Conservation (phyloP, 2,888 invertebrate species). For the Troglohyphantes excavatus region DNA sequence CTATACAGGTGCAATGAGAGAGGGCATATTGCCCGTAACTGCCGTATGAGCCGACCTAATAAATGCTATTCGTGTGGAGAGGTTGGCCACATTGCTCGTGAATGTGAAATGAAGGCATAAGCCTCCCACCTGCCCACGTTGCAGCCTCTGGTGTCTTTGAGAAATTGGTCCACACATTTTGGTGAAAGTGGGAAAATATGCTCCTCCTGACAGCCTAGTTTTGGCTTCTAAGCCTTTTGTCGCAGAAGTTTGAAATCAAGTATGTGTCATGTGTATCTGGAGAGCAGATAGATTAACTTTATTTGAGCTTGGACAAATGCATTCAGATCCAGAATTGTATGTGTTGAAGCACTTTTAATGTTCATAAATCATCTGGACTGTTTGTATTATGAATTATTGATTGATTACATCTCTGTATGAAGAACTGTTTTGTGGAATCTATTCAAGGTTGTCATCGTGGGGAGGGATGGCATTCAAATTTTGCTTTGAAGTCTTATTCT, state of each 20-base stretch:
- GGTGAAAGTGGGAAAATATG: conserved; percentile 50
- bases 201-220: conserved; percentile 35
- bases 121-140: conserved; percentile 79
- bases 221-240: conserved; percentile 52
- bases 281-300: conserved; percentile 39
- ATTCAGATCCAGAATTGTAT: conserved; percentile 56
- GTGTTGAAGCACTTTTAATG: conserved; percentile 42
- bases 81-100: conserved; percentile 83
- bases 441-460: conserved; percentile 72
- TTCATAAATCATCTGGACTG: conserved; percentile 17
- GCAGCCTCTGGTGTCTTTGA: conserved; percentile 77
- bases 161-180: conserved; percentile 58
- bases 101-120: conserved; percentile 81
- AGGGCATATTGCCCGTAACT: conserved; percentile 83
- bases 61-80: conserved; percentile 83
- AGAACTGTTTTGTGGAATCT: conserved; percentile 48
- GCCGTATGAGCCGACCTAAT: conserved; percentile 80
- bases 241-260: conserved; percentile 40
- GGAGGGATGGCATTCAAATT: conserved; percentile 59
- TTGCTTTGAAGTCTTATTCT: conserved; percentile 35
- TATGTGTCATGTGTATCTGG: conserved; percentile 35
- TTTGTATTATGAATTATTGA: conserved; percentile 44
- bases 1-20: conserved; percentile 82
- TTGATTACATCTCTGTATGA: not conserved
- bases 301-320: conserved; percentile 16